Base-by-base conservation (phyloP, 2,797 vertebrate species). In the Euthynnus affinis region DNA sequence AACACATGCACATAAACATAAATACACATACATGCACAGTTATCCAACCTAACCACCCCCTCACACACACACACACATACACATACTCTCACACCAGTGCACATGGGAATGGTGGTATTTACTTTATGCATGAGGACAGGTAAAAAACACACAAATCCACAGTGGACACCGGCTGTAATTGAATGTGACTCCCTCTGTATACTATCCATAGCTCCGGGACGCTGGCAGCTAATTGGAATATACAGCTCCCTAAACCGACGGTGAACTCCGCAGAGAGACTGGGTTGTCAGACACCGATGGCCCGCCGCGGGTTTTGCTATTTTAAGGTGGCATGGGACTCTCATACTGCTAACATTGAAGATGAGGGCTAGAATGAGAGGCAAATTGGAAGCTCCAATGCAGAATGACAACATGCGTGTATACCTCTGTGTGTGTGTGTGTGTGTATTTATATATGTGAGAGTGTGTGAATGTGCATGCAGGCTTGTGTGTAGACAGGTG, bases 141-240 rank as follows among this genome's bases (percentile, higher is more conserved):
- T 93, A 92, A 90, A 92, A 94, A 89, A 92, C 86, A 88, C 81
- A 87, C 84, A 87, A 87, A 89, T 76, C 85, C 85, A 90, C 80
- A 83, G 89, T 83, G 88, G 94, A 95, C 90, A 72, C 74, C 56
- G 57, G 89, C 81, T 78, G 88, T 94, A 94, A 95, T 95, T 93
- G 91, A 92, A 92, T 86, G 87, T 90, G 94, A 94, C 92, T 93
- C 87, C 84, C 85, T 89, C 91, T 91, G 91, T 93, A 93, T 83
- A 89, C 93, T 85, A 89, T 86, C 88, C 87, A 87, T 86, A 85
- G 88, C 91, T 88, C 82, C 53, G 77, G 85, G 82, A 95, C 89
- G 77, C 83, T 73, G 79, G 79, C 74, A 84, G 87, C 87, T 94
- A 95, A 94, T 93, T 94, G 92, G 88, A 93, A 93, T 89, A 92